A percentile compares a stretch with the other conserved stretches of the same genome.
Conservation (phyloP, 2,797 vertebrate species). For the Melanogrammus aeglefinus region DNA sequence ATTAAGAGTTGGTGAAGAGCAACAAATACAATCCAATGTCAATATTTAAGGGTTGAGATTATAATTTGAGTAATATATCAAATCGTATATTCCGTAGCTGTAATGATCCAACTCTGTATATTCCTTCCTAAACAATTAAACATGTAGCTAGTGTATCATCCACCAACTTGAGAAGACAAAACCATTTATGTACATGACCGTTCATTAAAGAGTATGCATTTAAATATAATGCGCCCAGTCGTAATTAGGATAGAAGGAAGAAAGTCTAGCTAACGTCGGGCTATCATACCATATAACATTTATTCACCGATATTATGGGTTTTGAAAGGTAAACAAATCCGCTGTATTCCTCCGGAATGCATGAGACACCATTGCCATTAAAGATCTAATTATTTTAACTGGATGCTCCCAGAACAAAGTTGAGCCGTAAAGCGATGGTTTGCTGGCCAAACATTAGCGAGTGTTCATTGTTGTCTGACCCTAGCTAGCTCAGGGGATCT, state of each 20-base stretch:
- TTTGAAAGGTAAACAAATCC: not conserved
- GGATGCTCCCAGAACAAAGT: not conserved
- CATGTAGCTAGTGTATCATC: not conserved
- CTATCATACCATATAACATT: not conserved
- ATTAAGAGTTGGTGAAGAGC: too few relatives aligned
- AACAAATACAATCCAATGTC: too few relatives aligned
- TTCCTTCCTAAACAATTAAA: too few relatives aligned
- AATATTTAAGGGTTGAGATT: too few relatives aligned
- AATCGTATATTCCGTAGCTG: too few relatives aligned
- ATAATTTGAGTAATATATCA: too few relatives aligned
- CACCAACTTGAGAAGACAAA: not conserved
- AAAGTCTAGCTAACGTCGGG: not conserved
- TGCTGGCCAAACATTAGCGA: not conserved
- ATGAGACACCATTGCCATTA: not conserved
- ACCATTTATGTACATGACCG: not conserved
- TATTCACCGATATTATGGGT: not conserved
- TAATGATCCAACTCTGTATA: too few relatives aligned
- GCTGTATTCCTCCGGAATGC: not conserved
- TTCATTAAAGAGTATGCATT: not conserved
- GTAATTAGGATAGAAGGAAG: not conserved
- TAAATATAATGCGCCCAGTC: not conserved
- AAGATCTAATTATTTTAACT: not conserved
- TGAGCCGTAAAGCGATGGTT: not conserved
- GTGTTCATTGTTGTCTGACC: constrained; percentile 13
- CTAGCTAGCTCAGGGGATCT: constrained; percentile 35